phyloP scores from a whole-genome alignment of 1,140 invertebrate species.

The Eumaeus atala region DNA sequence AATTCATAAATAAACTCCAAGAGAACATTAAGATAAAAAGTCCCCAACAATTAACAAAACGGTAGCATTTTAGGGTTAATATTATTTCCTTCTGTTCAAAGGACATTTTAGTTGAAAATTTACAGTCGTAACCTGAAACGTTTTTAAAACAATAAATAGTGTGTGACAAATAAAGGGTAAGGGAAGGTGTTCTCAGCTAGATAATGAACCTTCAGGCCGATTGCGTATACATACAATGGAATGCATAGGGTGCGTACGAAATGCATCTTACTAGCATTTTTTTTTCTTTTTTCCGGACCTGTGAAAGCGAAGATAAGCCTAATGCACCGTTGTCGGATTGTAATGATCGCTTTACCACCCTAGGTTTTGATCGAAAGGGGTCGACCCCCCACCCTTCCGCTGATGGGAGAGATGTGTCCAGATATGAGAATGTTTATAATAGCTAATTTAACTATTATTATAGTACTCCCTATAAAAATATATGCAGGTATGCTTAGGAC shows the following conservation, averaged over 20 bases:
- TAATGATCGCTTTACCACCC: too few species aligned
- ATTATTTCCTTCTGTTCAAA: conserved; percentile 52
- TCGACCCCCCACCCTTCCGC: too few species aligned
- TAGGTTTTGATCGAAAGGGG: too few species aligned
- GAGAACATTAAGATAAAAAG: conserved; percentile 42
- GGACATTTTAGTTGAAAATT: conserved; percentile 35
- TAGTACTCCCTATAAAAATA: too few species aligned
- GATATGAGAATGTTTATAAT: too few species aligned
- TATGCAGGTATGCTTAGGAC: too few species aligned
- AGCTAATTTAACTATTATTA: too few species aligned
- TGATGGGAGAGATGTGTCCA: too few species aligned
- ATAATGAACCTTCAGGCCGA: conserved; percentile 26
- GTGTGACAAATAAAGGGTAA: conserved; percentile 52
- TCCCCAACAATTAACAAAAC: conserved; percentile 68
- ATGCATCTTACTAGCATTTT: too few species aligned
- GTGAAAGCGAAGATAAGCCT: too few species aligned
- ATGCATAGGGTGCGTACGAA: not conserved
- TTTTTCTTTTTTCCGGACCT: too few species aligned
- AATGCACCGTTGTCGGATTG: too few species aligned
- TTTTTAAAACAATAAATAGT: conserved; percentile 59
- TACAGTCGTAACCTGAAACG: conserved; percentile 55
- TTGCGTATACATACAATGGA: not conserved
- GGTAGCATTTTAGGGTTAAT: conserved; percentile 61
- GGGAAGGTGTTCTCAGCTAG: conserved; percentile 28
- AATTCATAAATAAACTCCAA: conserved; percentile 63